Evolutionary conservation across 2,113 vertebrate genomes (phyloP).

Genomic region (Gavia stellata): DNA sequence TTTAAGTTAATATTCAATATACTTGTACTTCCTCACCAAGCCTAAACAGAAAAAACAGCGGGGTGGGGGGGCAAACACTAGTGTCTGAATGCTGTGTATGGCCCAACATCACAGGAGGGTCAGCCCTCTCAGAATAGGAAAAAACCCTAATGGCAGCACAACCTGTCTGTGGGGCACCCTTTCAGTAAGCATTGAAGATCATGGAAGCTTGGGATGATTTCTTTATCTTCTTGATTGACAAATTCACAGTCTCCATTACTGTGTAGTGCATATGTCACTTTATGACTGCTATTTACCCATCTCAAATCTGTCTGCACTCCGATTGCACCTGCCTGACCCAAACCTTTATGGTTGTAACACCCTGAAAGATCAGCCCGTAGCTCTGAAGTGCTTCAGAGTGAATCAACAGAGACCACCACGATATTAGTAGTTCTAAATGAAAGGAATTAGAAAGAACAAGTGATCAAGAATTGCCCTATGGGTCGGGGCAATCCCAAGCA

Average conservation of each 20-base stretch:
- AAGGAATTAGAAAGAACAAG: neutral
- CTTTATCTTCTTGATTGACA: neutral
- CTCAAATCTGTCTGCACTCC: neutral
- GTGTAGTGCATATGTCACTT: neutral
- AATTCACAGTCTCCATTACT: neutral
- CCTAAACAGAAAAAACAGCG: neutral
- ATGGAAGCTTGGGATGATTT: neutral
- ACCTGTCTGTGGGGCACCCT: neutral
- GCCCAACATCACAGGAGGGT: neutral
- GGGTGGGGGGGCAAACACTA: fast-evolving
- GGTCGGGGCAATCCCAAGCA: no score
- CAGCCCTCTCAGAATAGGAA: neutral
- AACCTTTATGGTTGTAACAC: neutral
- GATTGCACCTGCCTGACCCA: neutral
- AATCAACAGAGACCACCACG: neutral
- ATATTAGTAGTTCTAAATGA: neutral
- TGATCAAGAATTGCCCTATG: neutral
- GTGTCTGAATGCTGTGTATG: neutral
- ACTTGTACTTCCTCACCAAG: neutral
- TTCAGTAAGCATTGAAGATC: neutral
- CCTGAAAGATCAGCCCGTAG: neutral
- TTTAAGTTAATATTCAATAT: neutral
- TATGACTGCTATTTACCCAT: neutral
- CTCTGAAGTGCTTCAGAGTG: neutral
- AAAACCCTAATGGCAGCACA: neutral